A percentile compares a stretch with the other conserved stretches of the same genome.
These are phyloP conservation scores for Heliornis fulica DNA, from an alignment of 2,113 vertebrate genomes.

Conservation along the genomic window DNA sequence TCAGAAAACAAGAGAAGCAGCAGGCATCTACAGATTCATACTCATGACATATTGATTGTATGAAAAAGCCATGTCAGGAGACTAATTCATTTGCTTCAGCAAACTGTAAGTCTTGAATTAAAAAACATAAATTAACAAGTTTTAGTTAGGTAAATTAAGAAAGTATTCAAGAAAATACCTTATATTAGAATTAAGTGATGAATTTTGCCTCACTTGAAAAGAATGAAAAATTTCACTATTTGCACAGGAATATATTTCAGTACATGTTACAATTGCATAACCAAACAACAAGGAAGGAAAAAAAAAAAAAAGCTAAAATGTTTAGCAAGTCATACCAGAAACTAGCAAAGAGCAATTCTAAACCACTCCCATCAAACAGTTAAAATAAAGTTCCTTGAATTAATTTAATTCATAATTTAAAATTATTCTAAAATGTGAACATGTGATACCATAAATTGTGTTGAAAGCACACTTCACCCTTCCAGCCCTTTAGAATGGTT, in stretches of 20 bases:
- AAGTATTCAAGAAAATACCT: background rate
- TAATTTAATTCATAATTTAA: background rate
- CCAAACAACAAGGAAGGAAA: background rate
- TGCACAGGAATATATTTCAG: background rate
- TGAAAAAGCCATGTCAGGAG: background rate
- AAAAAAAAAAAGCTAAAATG: background rate
- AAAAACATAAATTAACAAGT: background rate
- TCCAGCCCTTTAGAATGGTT: background rate
- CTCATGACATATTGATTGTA: background rate
- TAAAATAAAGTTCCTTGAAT: background rate
- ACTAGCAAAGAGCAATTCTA: background rate
- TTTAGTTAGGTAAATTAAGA: background rate
- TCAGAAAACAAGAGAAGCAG: background rate
- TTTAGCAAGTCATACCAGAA: background rate
- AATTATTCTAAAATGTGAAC: background rate
- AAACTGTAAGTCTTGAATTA: background rate
- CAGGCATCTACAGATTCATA: background rate
- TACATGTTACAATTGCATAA: background rate
- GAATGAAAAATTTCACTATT: background rate
- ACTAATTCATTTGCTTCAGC: background rate
- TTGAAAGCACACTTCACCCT: background rate
- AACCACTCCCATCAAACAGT: rapidly evolving
- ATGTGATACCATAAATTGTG: background rate
- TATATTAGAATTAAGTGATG: background rate
- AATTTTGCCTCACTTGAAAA: background rate